These are phyloP conservation scores for Eristalis intricaria DNA, from an alignment of 2,888 invertebrate genomes.

Conservation along the genomic window DNA sequence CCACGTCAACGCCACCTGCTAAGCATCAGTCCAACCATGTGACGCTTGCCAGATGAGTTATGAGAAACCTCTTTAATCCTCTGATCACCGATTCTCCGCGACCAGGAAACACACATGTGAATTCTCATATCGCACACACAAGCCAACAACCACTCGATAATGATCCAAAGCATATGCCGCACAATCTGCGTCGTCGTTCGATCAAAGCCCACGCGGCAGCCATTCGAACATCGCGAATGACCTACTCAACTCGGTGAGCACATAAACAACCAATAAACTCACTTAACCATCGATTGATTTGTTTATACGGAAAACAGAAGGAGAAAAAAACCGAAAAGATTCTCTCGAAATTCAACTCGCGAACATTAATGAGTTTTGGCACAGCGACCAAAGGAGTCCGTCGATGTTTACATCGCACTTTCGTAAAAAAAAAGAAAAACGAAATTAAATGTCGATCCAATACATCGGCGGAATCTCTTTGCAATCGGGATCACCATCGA, in stretches of 20 bases:
- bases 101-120: not conserved
- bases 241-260: slow-evolving; percentile 56
- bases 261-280: slow-evolving; percentile 64
- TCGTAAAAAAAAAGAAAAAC: slow-evolving; percentile 23
- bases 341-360: slow-evolving; percentile 2
- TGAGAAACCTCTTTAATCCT: not conserved
- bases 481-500: slow-evolving; percentile 15
- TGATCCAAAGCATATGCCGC: not conserved
- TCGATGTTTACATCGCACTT: slow-evolving; percentile 54
- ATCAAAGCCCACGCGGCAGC: not conserved
- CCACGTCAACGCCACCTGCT: not conserved
- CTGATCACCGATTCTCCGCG: not conserved
- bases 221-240: slow-evolving; percentile 57
- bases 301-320: slow-evolving; percentile 43
- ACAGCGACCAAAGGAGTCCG: slow-evolving; percentile 10
- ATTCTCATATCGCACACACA: not conserved
- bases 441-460: slow-evolving; percentile 8
- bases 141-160: not conserved
- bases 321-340: slow-evolving; percentile 4
- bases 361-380: slow-evolving; percentile 45
- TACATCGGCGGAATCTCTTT: slow-evolving; percentile 36
- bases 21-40: not conserved
- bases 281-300: slow-evolving; percentile 61
- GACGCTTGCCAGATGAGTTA: not conserved
- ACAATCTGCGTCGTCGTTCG: not conserved